Evolutionary conservation across 1,140 invertebrate species (phyloP).

Genomic region (Ostrea edulis): DNA sequence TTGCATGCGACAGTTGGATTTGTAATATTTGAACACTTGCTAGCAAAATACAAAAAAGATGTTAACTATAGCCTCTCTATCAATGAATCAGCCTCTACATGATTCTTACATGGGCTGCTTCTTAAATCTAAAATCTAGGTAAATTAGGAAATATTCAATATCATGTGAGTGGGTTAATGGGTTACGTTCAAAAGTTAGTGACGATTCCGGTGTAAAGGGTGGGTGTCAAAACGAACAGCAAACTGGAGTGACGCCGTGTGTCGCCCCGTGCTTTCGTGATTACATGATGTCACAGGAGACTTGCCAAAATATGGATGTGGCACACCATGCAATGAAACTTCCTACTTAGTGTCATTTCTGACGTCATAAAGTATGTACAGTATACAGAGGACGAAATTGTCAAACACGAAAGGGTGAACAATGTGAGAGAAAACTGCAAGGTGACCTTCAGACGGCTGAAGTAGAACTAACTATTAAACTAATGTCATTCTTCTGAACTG

Average conservation of each 20-base stretch:
- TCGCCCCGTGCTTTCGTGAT: conserved; percentile 7
- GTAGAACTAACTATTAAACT: neutral
- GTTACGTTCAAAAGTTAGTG: conserved; percentile 25
- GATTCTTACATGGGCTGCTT: too few relatives aligned
- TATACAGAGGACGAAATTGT: neutral
- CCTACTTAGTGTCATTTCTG: neutral
- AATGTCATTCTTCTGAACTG: neutral
- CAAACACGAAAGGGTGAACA: conserved; percentile 1
- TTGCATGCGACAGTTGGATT: too few relatives aligned
- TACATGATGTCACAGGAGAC: conserved; percentile 21
- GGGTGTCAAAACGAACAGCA: conserved; percentile 15
- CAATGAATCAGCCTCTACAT: too few relatives aligned
- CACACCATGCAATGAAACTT: conserved; percentile 44
- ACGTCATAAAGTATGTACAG: neutral
- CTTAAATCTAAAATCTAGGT: too few relatives aligned
- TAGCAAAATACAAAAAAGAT: too few relatives aligned
- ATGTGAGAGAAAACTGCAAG: neutral
- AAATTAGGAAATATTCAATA: too few relatives aligned
- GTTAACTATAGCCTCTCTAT: too few relatives aligned
- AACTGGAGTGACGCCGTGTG: neutral
- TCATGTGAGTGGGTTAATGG: conserved; percentile 2
- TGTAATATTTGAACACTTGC: too few relatives aligned
- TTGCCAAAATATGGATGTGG: neutral
- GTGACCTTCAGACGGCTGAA: neutral
- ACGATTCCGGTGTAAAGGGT: neutral